A percentile compares a stretch with the other conserved stretches of the same genome.
Conservation (phyloP, 2,888 invertebrate genomes). For the Eupithecia vulgata region DNA sequence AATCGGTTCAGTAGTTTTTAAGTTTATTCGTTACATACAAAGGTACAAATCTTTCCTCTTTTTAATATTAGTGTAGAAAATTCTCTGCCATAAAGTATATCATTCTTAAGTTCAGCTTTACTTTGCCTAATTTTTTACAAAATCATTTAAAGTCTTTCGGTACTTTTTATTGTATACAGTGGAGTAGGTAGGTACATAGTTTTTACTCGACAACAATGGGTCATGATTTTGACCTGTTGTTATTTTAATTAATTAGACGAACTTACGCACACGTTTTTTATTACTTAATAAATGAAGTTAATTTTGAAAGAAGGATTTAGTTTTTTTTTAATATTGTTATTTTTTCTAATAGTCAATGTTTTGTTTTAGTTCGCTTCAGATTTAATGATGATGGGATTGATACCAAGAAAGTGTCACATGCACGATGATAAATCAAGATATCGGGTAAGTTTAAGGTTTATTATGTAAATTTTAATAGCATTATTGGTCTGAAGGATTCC, state of each 20-base stretch:
- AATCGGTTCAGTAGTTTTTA: too few relatives aligned
- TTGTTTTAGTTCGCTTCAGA: constrained; percentile 65
- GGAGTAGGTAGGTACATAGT: neutral
- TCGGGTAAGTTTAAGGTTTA: constrained; percentile 44
- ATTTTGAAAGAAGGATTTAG: neutral
- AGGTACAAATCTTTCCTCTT: too few relatives aligned
- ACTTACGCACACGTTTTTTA: neutral
- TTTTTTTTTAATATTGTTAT: neutral
- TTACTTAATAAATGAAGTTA: neutral
- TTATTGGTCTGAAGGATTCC: too few relatives aligned
- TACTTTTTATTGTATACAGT: neutral
- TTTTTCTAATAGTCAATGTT: constrained; percentile 2
- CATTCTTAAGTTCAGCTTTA: too few relatives aligned
- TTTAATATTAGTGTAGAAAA: too few relatives aligned
- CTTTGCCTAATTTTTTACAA: too few relatives aligned
- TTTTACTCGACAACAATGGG: neutral
- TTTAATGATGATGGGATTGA: constrained; percentile 58
- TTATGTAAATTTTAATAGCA: too few relatives aligned
- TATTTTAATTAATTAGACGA: neutral
- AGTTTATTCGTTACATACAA: too few relatives aligned
- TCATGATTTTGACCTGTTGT: neutral
- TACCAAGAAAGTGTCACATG: constrained; percentile 64
- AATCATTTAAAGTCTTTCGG: neutral
- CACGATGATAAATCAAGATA: constrained; percentile 50
- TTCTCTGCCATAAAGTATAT: too few relatives aligned